Conservation (phyloP, 2,113 vertebrate genomes). For the Dasyornis broadbenti region DNA sequence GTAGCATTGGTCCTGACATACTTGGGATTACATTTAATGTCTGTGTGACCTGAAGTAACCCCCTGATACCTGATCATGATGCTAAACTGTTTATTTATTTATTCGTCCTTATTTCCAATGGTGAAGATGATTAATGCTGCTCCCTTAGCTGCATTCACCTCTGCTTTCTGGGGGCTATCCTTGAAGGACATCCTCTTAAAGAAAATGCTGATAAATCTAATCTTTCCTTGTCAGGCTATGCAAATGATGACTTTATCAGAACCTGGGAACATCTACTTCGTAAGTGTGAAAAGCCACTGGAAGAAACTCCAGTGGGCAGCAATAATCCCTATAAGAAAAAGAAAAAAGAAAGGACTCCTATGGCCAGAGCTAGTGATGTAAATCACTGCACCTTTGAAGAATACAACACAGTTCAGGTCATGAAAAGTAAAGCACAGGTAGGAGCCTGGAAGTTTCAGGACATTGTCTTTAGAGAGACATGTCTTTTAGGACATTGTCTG, state of each 20-base stretch:
- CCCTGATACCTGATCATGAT: constrained; percentile 61
- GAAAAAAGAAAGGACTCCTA: neutral
- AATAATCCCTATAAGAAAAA: neutral
- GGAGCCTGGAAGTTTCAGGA: neutral
- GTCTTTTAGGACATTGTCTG: neutral
- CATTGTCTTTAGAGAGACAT: neutral
- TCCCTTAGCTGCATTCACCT: constrained; percentile 68
- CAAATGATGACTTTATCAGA: constrained; percentile 30
- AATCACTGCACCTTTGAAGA: neutral
- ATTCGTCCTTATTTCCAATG: constrained; percentile 63
- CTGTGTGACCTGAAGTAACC: constrained; percentile 59
- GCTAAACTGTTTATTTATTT: constrained; percentile 76
- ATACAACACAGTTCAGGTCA: neutral
- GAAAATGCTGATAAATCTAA: constrained; percentile 72
- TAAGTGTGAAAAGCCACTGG: neutral
- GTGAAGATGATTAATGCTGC: constrained; percentile 75
- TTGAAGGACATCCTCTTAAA: constrained; percentile 72
- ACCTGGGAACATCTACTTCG: neutral
- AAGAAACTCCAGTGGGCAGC: neutral
- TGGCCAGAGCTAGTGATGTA: neutral
- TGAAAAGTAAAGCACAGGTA: neutral
- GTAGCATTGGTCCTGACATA: constrained; percentile 65
- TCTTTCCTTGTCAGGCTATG: constrained; percentile 56
- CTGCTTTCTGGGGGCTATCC: constrained; percentile 58
- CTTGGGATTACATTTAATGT: constrained; percentile 64